Evolutionary conservation across 1,140 invertebrate genomes (phyloP), one percentile per base, ranked within the genome.

Genomic region (Drosophila micromelanica): DNA sequence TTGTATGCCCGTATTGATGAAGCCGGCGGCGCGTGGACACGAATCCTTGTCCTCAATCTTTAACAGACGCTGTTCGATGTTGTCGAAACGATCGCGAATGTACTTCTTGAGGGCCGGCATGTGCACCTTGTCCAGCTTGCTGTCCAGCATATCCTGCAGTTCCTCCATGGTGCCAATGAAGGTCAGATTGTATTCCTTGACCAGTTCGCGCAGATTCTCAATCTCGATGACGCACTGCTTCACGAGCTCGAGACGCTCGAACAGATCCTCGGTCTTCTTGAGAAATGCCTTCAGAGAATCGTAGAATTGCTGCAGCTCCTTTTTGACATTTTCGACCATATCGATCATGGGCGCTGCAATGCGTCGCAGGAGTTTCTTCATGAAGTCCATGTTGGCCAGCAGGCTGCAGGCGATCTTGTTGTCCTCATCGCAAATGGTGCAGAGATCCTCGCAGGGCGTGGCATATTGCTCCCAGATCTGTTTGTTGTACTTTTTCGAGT

Each of bases 131-230:
- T 92, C 90, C 54, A 91, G 45, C 52, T 92, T 92, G 15, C 90
- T 76, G 62, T 92, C 91, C 13, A 92, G 64, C 82, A 92, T 92
- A 20, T 91, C 91, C 79, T 92, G 91, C 51, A 92, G 65, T 45
- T 92, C 91, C 75, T 91, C 91, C 81, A 92, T 89, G 52, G 91
- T 82, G 11, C 80, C 76, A 1, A 92, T 48, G 23, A 91, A 92
- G 1, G 76, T 77, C 0, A 77, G 5, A 61, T 91, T 76, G 38
- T 91, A 74, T 11, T 90, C 73, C 12, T 89, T 72, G 0, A 91
- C 52, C 30, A 80, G 37, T 0, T 43, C 15, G 0, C 80, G 63
- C 7, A 91, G 43, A 30, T 52, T 61, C 40, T 90, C 87, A 5
- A 90, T 90, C 62, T 91, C 90, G n/a, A 73, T 51, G 35, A 90